Evolutionary conservation across 2,888 invertebrate species (phyloP).

Genomic region (Hybos culiciformis): DNA sequence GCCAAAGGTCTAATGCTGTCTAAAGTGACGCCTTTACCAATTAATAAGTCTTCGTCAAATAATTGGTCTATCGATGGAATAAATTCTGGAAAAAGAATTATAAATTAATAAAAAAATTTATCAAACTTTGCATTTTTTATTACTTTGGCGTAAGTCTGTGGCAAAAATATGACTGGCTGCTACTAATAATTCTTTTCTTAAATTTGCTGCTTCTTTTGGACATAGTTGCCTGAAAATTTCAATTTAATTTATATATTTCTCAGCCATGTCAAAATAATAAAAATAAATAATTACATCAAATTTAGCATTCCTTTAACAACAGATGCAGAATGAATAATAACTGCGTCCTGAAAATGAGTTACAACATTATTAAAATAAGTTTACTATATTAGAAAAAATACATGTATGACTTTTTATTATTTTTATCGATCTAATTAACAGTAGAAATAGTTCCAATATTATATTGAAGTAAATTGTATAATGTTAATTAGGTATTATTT

Average conservation of each 20-base stretch:
- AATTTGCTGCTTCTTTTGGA: slow-evolving; percentile 89
- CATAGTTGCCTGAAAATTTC: no score
- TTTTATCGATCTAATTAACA: background rate
- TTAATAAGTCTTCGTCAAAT: slow-evolving; percentile 85
- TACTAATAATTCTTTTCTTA: slow-evolving; percentile 85
- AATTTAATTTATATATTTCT: no score
- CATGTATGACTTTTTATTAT: background rate
- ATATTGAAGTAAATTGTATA: no score
- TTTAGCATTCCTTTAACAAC: slow-evolving; percentile 90
- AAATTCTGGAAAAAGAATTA: slow-evolving; percentile 51
- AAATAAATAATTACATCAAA: slow-evolving; percentile 61
- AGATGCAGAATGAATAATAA: slow-evolving; percentile 61
- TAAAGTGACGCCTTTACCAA: slow-evolving; percentile 93
- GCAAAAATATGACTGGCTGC: slow-evolving; percentile 92
- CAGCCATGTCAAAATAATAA: no score
- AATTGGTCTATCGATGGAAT: slow-evolving; percentile 87
- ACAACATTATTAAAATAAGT: slow-evolving; percentile 5
- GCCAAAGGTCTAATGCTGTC: slow-evolving; percentile 90
- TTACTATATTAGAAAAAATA: background rate
- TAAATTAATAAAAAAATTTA: slow-evolving; percentile 1
- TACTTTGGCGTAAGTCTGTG: slow-evolving; percentile 77
- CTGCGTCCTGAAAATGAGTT: slow-evolving; percentile 52
- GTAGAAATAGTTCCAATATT: no score
- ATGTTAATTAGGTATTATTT: no score
- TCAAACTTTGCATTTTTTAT: no score